Conservation (phyloP, 2,888 invertebrate genomes). For the Tiliacea citrago region DNA sequence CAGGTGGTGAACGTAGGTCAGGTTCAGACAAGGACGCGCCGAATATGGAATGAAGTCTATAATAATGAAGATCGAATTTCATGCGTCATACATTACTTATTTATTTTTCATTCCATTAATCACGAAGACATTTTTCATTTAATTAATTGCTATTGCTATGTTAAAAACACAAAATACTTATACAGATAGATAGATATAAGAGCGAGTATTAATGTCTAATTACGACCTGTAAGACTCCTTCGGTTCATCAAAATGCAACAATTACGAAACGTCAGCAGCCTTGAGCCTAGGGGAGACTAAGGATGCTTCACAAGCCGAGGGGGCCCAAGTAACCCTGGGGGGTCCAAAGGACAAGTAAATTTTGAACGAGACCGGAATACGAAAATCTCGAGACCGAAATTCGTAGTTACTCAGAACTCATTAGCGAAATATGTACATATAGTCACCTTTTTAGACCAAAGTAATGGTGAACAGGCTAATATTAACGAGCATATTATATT, state of each 20-base stretch:
- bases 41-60: slow-evolving; percentile 26
- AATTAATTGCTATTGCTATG: background rate
- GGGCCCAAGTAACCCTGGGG: slow-evolving; percentile 22
- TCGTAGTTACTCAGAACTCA: background rate
- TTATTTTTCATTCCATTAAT: slow-evolving; percentile 2
- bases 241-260: slow-evolving; percentile 11
- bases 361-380: slow-evolving; percentile 49
- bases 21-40: slow-evolving; percentile 31
- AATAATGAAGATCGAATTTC: slow-evolving; percentile 9
- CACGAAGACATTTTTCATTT: background rate
- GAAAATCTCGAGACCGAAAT: slow-evolving; percentile 16
- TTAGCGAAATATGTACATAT: slow-evolving; percentile 13
- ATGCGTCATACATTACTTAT: slow-evolving; percentile 17
- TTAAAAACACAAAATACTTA: background rate
- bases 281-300: background rate
- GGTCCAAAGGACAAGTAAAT: slow-evolving; percentile 35
- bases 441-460: slow-evolving; percentile 16
- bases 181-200: background rate
- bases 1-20: slow-evolving; percentile 53
- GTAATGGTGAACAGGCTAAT: slow-evolving; percentile 5
- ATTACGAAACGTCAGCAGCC: slow-evolving; percentile 10
- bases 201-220: background rate
- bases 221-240: background rate
- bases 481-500: background rate
- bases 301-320: too few relatives aligned